Conservation (phyloP, 2,888 invertebrate species). For the Nasonia oneida region DNA sequence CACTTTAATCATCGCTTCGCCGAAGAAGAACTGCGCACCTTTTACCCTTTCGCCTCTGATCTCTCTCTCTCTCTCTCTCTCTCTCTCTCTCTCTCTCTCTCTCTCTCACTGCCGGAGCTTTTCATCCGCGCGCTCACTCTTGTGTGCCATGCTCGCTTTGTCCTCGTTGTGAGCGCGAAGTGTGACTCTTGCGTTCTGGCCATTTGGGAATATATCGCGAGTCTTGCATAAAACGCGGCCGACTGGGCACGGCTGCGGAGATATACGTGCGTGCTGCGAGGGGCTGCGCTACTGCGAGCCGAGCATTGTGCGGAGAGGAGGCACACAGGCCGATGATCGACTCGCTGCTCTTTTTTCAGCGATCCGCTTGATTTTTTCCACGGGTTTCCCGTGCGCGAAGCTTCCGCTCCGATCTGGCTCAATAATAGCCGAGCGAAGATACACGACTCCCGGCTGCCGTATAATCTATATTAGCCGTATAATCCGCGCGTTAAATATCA, state of each 20-base stretch:
- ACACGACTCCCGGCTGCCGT: no score
- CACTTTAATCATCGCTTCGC: conserved; percentile 45
- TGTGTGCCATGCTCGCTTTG: conserved; percentile 5
- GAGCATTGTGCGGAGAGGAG: background rate
- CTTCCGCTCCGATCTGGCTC: no score
- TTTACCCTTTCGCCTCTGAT: conserved; percentile 70
- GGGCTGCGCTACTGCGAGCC: background rate
- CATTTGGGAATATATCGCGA: conserved; percentile 27
- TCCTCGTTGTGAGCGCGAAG: conserved; percentile 11
- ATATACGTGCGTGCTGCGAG: background rate
- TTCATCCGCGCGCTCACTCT: conserved; percentile 15
- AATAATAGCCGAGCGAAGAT: background rate
- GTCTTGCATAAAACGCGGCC: conserved; percentile 17
- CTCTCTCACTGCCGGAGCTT: conserved; percentile 16
- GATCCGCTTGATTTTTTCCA: no score
- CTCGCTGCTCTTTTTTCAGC: background rate
- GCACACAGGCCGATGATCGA: conserved; percentile 13
- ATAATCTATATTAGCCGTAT: conserved; percentile 21
- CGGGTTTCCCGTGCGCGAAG: no score
- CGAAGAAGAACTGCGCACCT: conserved; percentile 42
- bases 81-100: conserved; percentile 64
- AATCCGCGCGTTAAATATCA: conserved; percentile 40
- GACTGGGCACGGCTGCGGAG: background rate
- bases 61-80: conserved; percentile 63
- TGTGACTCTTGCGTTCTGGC: conserved; percentile 53